Conservation (phyloP, 2,113 vertebrate genomes). For the Rhegmatorhina hoffmannsi region DNA sequence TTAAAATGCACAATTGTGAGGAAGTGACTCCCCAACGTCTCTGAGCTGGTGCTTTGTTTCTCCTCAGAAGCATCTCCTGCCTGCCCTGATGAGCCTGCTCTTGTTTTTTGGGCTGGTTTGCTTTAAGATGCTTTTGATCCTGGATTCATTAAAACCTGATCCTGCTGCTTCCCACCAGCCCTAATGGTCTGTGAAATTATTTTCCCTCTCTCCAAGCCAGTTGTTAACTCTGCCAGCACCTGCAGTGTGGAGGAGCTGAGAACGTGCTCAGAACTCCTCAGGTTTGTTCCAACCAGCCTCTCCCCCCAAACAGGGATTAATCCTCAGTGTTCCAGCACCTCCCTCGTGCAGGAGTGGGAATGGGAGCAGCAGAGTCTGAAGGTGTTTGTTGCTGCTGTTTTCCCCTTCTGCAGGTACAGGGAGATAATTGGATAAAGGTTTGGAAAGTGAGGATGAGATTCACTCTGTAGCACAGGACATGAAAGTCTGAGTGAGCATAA, state of each 20-base stretch:
- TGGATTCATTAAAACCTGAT: constrained; percentile 65
- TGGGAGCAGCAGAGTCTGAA: neutral
- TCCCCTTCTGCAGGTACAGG: neutral
- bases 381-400: neutral
- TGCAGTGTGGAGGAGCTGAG: neutral
- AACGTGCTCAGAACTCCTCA: neutral
- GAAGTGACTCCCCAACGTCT: constrained; percentile 49
- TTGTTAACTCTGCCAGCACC: constrained; percentile 34
- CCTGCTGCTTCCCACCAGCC: constrained; percentile 63
- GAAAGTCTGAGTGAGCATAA: neutral
- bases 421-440: constrained; percentile 44
- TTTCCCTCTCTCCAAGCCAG: constrained; percentile 1
- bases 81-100: constrained; percentile 62
- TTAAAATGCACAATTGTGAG: constrained; percentile 56
- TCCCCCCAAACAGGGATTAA: neutral
- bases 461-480: neutral
- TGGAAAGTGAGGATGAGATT: neutral
- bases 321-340: neutral
- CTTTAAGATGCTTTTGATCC: constrained; percentile 74
- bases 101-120: constrained; percentile 62
- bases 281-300: neutral
- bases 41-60: constrained; percentile 68
- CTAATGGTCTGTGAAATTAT: constrained; percentile 49
- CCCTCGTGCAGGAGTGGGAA: neutral
- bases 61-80: constrained; percentile 53